These are phyloP conservation scores for Chaetoderma sp. DNA, from an alignment of 2,888 invertebrate species.

Conservation along the genomic window DNA sequence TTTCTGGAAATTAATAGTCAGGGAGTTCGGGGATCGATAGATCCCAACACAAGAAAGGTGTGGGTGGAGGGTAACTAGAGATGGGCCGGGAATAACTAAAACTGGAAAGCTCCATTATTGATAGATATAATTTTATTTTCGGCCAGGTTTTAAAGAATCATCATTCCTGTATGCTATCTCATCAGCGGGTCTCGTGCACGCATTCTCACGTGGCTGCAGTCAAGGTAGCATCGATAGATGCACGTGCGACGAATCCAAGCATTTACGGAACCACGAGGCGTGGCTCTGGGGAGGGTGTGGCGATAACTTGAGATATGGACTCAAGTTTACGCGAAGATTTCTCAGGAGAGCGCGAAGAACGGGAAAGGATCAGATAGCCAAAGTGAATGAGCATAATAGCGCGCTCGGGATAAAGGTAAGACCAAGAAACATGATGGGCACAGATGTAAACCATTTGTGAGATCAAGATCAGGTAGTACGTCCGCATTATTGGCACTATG, in stretches of 20 bases:
- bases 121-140: no score
- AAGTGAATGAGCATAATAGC: constrained; percentile 66
- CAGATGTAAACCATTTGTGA: constrained; percentile 74
- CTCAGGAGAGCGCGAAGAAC: constrained; percentile 93
- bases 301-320: constrained; percentile 96
- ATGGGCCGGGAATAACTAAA: no score
- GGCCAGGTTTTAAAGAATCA: constrained; percentile 94
- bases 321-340: constrained; percentile 91
- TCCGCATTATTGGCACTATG: no score
- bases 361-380: constrained; percentile 72
- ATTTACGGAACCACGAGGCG: constrained; percentile 77
- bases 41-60: no score
- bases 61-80: no score
- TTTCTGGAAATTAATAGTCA: no score
- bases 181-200: constrained; percentile 93
- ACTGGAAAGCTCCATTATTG: no score
- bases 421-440: background rate
- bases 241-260: constrained; percentile 82
- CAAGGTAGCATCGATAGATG: constrained; percentile 94
- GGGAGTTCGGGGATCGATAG: no score
- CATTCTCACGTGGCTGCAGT: constrained; percentile 92
- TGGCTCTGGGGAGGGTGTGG: constrained; percentile 97
- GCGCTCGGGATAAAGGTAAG: constrained; percentile 64
- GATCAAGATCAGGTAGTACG: constrained; percentile 72
- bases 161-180: constrained; percentile 97